phyloP scores from a whole-genome alignment of 2,888 invertebrate genomes.

The Spatulosminthurus flaviceps region DNA sequence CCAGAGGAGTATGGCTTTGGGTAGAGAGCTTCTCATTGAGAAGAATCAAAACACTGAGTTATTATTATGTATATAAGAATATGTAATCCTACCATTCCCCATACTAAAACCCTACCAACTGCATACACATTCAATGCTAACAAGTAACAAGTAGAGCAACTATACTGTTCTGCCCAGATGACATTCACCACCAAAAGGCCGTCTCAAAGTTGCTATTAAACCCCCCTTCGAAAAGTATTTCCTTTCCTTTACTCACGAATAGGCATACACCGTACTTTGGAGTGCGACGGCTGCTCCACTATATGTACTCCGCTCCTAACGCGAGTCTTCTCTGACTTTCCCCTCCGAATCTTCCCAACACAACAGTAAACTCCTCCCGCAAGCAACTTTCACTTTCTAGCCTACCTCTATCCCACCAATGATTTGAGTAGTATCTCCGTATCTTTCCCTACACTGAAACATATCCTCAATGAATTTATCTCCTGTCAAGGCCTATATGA shows the following conservation, averaged over 20 bases:
- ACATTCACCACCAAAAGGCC: conserved; percentile 6
- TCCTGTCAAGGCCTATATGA: too few species aligned
- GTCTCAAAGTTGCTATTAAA: neutral
- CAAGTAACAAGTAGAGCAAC: conserved; percentile 12
- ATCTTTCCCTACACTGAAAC: too few species aligned
- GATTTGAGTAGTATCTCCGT: too few species aligned
- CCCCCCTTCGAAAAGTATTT: too few species aligned
- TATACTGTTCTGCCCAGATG: neutral
- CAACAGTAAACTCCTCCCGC: neutral
- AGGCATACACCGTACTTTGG: too few species aligned
- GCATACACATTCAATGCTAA: conserved; percentile 27
- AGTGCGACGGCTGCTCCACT: too few species aligned
- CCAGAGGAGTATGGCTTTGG: too few species aligned
- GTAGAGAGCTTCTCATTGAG: neutral
- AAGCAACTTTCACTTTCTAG: conserved; percentile 8
- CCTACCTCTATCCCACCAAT: neutral
- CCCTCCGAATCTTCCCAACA: neutral
- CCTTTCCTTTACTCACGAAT: too few species aligned
- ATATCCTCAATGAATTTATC: too few species aligned
- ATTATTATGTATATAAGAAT: conserved; percentile 1
- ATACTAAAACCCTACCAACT: neutral
- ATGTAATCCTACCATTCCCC: neutral
- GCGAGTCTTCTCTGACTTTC: neutral
- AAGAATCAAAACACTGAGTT: neutral
- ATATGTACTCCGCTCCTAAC: too few species aligned